Evolutionary conservation across 2,888 invertebrate species (phyloP).

Genomic region (Sphaeridia pumilis): DNA sequence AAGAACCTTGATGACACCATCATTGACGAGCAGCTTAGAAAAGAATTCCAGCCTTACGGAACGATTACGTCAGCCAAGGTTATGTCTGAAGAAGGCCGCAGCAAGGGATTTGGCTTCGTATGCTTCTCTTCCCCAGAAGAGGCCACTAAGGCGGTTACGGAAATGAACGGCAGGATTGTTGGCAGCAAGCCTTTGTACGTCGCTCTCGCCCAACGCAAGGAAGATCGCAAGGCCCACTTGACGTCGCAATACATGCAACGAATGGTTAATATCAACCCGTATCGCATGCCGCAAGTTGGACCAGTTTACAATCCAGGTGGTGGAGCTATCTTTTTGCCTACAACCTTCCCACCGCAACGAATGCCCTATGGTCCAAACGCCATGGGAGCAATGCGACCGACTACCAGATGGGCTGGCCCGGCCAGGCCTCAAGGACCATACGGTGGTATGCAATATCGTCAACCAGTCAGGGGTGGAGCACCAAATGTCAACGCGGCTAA

Average conservation of each 20-base stretch:
- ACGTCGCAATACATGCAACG: constrained; percentile 98
- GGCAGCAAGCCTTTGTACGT: constrained; percentile 97
- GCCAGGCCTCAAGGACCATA: constrained; percentile 59
- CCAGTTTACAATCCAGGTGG: constrained; percentile 39
- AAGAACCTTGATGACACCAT: constrained; percentile 98
- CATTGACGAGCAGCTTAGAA: constrained; percentile 89
- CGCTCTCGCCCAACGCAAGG: constrained; percentile 95
- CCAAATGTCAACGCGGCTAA: constrained; percentile 21
- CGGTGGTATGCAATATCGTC: constrained; percentile 47
- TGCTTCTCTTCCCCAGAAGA: constrained; percentile 97
- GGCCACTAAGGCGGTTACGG: constrained; percentile 97
- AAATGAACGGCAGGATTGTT: constrained; percentile 96
- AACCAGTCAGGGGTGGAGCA: constrained; percentile 36
- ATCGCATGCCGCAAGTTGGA: constrained; percentile 88
- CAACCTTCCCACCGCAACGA: constrained; percentile 68
- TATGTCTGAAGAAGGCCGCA: constrained; percentile 86
- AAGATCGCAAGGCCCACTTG: constrained; percentile 95
- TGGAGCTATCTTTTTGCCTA: constrained; percentile 60
- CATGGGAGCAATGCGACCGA: constrained; percentile 78
- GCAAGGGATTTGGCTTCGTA: constrained; percentile 97
- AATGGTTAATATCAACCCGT: constrained; percentile 82
- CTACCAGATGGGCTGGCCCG: constrained; percentile 79
- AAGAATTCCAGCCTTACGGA: constrained; percentile 90
- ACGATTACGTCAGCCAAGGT: constrained; percentile 99
- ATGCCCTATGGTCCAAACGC: constrained; percentile 86